These are phyloP conservation scores for Copsychus sechellarum DNA, from an alignment of 2,113 vertebrate species.

Conservation along the genomic window DNA sequence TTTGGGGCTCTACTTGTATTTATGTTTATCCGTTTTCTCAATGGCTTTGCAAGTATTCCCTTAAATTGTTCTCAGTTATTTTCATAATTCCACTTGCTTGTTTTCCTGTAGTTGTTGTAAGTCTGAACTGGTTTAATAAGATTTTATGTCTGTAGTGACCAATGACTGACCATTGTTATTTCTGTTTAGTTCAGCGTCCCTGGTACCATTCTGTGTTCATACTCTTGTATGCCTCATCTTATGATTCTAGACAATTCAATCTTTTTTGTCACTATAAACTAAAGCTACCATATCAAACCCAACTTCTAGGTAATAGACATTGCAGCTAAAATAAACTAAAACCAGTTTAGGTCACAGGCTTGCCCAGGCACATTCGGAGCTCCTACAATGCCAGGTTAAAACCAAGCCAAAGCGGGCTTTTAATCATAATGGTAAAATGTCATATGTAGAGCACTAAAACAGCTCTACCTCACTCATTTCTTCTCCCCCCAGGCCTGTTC, in stretches of 20 bases:
- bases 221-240: neutral
- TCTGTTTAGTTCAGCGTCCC: neutral
- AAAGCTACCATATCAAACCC: neutral
- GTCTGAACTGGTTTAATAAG: neutral
- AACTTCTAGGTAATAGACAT: neutral
- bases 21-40: neutral
- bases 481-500: neutral
- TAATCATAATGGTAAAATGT: neutral
- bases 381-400: neutral
- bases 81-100: neutral
- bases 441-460: neutral
- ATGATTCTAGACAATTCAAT: neutral
- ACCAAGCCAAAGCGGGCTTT: neutral
- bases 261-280: neutral
- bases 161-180: neutral
- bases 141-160: neutral
- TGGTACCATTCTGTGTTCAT: neutral
- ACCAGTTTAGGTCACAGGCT: neutral
- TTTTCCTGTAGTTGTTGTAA: neutral
- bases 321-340: neutral
- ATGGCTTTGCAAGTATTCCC: neutral
- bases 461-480: neutral
- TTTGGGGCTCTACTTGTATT: neutral
- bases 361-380: neutral
- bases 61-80: neutral